Base-by-base conservation (phyloP, 2,888 invertebrate genomes). In the Melikaiella ostensackeni region DNA sequence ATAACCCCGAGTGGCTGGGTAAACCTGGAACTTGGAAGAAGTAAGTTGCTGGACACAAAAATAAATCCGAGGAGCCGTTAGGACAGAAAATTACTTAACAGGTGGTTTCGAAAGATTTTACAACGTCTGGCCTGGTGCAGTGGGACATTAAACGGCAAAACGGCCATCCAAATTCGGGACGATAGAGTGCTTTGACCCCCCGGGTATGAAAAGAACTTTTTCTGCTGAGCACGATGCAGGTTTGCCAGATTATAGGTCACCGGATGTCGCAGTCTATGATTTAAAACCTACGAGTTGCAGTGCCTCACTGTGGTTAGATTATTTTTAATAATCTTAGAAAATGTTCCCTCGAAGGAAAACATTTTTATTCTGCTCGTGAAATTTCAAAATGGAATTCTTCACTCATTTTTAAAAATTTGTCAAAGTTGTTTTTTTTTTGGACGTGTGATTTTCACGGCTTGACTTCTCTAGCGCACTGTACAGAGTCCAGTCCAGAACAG, bases 61-160 rank as follows among this genome's bases (percentile, higher is more conserved):
- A 55, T 70, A 30, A 70, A 70, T 70, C 30, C 27, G 13, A 27
- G 27, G 13, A 30, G 66, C 50, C 50, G 70, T 70, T 55, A 70
- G 50, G 30, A 27, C 7, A 70, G 70, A 70, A 70, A 70, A 70
- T 70, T 70, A 55, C 70, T 70, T 70, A 70, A 70, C 70, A 50
- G 50, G 70, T 55, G 50, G 70, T 70, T 70, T 70, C 70, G 30
- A 27, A 5, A 42, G 33, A 30, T 70, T 70, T 70, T 46, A 70
- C 70, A 70, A n/a, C 30, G 70, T 70, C 70, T 70, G 70, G 70
- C 8, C 70, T 50, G 30, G 66, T 70, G 66, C 66, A 30, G 24
- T 46, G 30, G 70, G 62, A 19, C 30, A 62, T 62, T 62, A 62
- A 62, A 62, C 16, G 42, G 21, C 64, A 19, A 33, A 62, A 62